Evolutionary conservation across 2,797 vertebrate genomes (phyloP), one percentile per base, ranked within the genome.

Genomic region (Schizopygopsis malacanthus): DNA sequence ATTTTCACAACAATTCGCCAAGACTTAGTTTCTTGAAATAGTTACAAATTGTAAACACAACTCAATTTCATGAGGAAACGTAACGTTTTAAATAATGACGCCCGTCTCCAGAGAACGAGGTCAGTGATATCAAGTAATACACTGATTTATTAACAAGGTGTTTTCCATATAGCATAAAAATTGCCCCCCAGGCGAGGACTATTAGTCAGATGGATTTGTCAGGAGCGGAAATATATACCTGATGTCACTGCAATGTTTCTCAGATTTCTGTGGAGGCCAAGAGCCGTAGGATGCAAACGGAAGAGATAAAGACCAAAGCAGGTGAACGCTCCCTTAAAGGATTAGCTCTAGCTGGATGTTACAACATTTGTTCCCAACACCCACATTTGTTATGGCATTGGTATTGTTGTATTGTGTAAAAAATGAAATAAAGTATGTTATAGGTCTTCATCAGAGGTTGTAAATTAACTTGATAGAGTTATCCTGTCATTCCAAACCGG

Each of bases 331-430:
- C 72, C 90, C 52, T 91, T 82, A 52, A 52, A 90, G 90, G 90
- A 91, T 90, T 83, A 61, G 79, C 84, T 88, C 92, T 90, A 92
- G 91, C 82, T 88, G 82, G 70, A 91, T 91, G 87, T 89, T 84
- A 87, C 52, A 56, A 79, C 76, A 28, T 28, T 28, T 28, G 25
- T 28, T 28, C 25, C 25, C 25, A 28, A 28, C 28, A 65, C 13
- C 63, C 63, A 65, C 25, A 33, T 25, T 78, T 75, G 10, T 61
- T 25, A 59, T 54, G n/a, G 37, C 37, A 25, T 89, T 87, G 73
- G 86, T 88, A 88, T 88, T 91, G 84, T 89, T 88, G 93, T 81
- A 85, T 56, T 4, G 82, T 72, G 50, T 86, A 88, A 89, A 88
- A 88, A 90, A 86, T 90, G 78, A 93, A 92, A 93, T 92, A 70